Evolutionary conservation across 2,797 vertebrate species (phyloP).

Genomic region (Notolabrus celidotus): DNA sequence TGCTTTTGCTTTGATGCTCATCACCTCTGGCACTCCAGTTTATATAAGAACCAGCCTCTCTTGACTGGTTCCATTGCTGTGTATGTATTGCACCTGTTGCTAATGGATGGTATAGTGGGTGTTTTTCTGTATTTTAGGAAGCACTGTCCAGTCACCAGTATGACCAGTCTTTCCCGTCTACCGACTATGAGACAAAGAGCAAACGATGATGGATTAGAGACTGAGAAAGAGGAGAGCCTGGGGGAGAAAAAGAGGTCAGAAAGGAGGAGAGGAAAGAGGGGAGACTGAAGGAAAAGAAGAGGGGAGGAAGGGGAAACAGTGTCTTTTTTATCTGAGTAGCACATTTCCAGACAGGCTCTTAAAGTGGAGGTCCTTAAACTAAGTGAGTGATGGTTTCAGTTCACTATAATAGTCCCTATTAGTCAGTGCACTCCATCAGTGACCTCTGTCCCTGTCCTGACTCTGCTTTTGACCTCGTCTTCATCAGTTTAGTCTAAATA

Average conservation of each 20-base stretch:
- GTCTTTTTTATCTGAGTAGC: slow-evolving; percentile 59
- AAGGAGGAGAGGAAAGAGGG: slow-evolving; percentile 28
- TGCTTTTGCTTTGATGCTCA: slow-evolving; percentile 30
- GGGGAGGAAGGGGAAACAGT: slow-evolving; percentile 35
- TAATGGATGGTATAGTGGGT: slow-evolving; percentile 18
- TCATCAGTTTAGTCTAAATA: slow-evolving; percentile 17
- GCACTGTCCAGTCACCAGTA: not conserved
- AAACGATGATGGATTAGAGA: slow-evolving; percentile 54
- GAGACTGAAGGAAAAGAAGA: slow-evolving; percentile 9
- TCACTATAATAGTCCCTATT: slow-evolving; percentile 41
- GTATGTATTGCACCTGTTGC: slow-evolving; percentile 29
- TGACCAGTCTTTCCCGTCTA: not conserved
- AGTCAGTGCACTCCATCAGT: slow-evolving; percentile 8
- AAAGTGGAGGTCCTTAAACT: slow-evolving; percentile 52
- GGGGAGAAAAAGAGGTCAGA: slow-evolving; percentile 21
- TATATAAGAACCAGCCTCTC: slow-evolving; percentile 17
- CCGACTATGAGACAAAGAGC: slow-evolving; percentile 33
- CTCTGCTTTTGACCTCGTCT: slow-evolving; percentile 27
- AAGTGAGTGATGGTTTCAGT: slow-evolving; percentile 45
- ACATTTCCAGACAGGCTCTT: slow-evolving; percentile 50
- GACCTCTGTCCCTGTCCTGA: slow-evolving; percentile 14
- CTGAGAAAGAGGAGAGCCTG: not conserved
- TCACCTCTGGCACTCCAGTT: slow-evolving; percentile 7
- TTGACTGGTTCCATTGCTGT: slow-evolving; percentile 4
- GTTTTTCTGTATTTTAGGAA: not conserved